phyloP scores from a whole-genome alignment of 1,140 invertebrate species.

The Zaprionus vittiger region DNA sequence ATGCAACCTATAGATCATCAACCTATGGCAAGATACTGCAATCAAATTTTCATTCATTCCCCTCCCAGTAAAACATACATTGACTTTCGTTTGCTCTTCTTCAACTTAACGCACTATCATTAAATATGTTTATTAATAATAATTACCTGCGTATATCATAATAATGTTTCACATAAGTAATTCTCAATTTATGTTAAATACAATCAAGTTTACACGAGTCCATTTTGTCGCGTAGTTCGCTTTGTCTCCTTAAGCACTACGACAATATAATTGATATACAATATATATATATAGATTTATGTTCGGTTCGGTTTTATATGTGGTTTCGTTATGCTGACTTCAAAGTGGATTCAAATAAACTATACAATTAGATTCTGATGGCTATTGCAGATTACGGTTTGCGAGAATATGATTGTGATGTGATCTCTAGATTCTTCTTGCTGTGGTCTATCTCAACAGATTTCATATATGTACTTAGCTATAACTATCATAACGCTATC shows the following conservation, averaged over 20 bases:
- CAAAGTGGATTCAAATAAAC: slow-evolving; percentile 50
- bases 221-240: slow-evolving; percentile 36
- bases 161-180: slow-evolving; percentile 75
- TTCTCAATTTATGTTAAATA: slow-evolving; percentile 64
- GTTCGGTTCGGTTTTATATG: slow-evolving; percentile 31
- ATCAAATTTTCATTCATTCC: neutral
- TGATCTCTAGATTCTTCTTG: slow-evolving; percentile 15
- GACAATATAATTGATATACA: slow-evolving; percentile 81
- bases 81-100: slow-evolving; percentile 57
- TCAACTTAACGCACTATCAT: slow-evolving; percentile 79
- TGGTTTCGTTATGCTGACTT: slow-evolving; percentile 38
- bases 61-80: slow-evolving; percentile 18
- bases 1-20: too few species aligned
- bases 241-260: slow-evolving; percentile 61
- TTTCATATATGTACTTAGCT: slow-evolving; percentile 40
- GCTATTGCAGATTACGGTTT: slow-evolving; percentile 35
- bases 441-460: slow-evolving; percentile 33
- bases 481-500: slow-evolving; percentile 38
- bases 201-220: slow-evolving; percentile 80
- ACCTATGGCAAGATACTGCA: too few species aligned
- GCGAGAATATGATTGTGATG: slow-evolving; percentile 54
- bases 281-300: slow-evolving; percentile 44
- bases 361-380: slow-evolving; percentile 49
- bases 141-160: slow-evolving; percentile 77
- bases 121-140: slow-evolving; percentile 79